Percentiles rank a stretch among this genome's conserved stretches.
Evolutionary conservation across 2,797 vertebrate genomes (phyloP).

Genomic region (Champsocephalus esox): DNA sequence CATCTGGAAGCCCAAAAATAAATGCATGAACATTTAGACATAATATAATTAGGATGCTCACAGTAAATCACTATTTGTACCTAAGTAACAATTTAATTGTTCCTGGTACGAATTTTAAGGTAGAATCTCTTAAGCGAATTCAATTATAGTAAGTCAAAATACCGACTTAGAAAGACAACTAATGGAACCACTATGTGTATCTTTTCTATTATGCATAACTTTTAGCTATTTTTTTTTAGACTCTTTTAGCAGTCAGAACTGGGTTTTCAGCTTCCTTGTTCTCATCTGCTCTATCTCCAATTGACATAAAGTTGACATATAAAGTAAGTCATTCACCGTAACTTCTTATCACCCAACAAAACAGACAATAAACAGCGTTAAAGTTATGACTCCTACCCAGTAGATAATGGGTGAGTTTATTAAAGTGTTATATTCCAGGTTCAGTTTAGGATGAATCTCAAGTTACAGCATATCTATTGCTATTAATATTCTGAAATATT

Average conservation of each 20-base stretch:
- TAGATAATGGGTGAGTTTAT: not conserved
- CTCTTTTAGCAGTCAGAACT: too few relatives aligned
- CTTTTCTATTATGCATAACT: not conserved
- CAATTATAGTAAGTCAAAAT: too few relatives aligned
- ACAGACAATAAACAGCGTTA: not conserved
- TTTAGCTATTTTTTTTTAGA: not conserved
- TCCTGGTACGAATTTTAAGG: too few relatives aligned
- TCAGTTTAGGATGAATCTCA: not conserved
- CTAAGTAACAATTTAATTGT: too few relatives aligned
- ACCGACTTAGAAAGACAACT: too few relatives aligned
- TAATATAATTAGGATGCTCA: too few relatives aligned
- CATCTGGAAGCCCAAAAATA: not conserved
- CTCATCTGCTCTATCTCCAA: not conserved
- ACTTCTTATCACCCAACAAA: not conserved
- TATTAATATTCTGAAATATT: constrained; percentile 16
- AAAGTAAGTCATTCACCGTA: not conserved
- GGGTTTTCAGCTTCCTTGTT: not conserved
- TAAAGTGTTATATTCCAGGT: not conserved
- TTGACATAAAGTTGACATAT: not conserved
- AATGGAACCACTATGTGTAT: not conserved
- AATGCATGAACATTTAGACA: not conserved
- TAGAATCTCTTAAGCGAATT: too few relatives aligned
- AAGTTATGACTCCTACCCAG: not conserved
- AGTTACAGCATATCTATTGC: too few relatives aligned
- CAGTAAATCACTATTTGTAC: too few relatives aligned